Percentiles rank a stretch among this genome's conserved stretches.
phyloP scores from a whole-genome alignment of 2,113 vertebrate species.

The Prionailurus viverrinus region DNA sequence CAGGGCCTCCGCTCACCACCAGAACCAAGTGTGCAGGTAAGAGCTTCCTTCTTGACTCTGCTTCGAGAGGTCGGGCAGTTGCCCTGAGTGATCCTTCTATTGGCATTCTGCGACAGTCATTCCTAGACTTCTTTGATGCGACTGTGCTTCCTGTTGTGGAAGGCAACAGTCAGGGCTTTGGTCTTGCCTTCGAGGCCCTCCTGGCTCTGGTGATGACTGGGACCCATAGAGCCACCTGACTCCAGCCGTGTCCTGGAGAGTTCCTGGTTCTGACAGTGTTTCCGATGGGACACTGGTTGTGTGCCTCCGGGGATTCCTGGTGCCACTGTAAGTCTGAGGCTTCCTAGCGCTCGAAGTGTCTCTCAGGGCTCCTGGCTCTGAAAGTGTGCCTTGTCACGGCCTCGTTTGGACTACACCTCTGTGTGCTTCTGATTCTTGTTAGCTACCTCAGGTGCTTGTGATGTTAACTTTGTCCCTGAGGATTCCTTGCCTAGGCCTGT shows the following conservation, averaged over 20 bases:
- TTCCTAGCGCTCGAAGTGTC: not conserved
- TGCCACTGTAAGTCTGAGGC: not conserved
- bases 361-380: not conserved
- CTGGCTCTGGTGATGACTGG: rapidly evolving
- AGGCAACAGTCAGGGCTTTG: rapidly evolving
- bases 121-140: not conserved
- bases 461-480: not conserved
- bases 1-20: constrained; percentile 95
- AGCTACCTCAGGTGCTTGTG: not conserved
- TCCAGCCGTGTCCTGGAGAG: not conserved
- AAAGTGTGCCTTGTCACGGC: not conserved
- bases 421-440: not conserved
- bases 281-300: not conserved
- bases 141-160: not conserved
- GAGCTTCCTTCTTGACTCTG: not conserved
- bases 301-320: not conserved
- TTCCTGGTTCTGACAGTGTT: not conserved
- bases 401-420: not conserved
- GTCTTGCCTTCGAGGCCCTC: rapidly evolving
- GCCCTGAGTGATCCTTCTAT: not conserved
- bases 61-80: not conserved
- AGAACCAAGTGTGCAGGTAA: constrained; percentile 98
- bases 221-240: not conserved
- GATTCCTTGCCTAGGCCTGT: not conserved
- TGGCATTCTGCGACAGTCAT: not conserved